Percentiles rank a stretch among this genome's conserved stretches.
Evolutionary conservation across 2,113 vertebrate species (phyloP).

Genomic region (Sinocyclocheilus anshuiensis): DNA sequence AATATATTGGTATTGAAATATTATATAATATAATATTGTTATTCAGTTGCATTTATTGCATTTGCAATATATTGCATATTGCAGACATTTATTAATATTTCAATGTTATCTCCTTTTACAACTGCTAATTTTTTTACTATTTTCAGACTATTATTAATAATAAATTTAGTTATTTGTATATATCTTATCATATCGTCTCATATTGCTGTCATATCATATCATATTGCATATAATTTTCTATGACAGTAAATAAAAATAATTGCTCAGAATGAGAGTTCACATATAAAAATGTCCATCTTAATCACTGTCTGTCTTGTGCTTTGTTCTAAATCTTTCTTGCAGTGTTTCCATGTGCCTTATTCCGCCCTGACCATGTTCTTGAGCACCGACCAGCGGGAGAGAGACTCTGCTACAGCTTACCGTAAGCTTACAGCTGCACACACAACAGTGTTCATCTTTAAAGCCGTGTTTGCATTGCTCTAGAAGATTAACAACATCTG

Average conservation of each 20-base stretch:
- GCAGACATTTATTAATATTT: not conserved
- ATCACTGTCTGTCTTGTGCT: conserved; percentile 6
- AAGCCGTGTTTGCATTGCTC: not conserved
- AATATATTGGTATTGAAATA: too few relatives aligned
- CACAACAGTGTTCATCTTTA: not conserved
- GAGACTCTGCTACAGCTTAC: conserved; percentile 94
- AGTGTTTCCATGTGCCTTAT: conserved; percentile 96
- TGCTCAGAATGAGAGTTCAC: not conserved
- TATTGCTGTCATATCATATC: not conserved
- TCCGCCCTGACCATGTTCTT: conserved; percentile 97
- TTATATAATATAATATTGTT: too few relatives aligned
- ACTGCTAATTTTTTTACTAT: not conserved
- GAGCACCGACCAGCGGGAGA: conserved; percentile 86
- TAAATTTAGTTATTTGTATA: not conserved
- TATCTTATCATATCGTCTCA: not conserved
- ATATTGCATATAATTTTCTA: not conserved
- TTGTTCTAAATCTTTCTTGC: conserved; percentile 45
- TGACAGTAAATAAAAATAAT: not conserved
- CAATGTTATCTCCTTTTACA: not conserved
- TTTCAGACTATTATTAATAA: not conserved
- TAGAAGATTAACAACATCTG: not conserved
- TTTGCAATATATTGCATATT: not conserved
- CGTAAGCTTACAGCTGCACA: conserved; percentile 74
- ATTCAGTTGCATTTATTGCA: not conserved
- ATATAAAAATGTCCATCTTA: not conserved